Evolutionary conservation across 2,797 vertebrate species (phyloP), one percentile per base, ranked within the genome.

Genomic region (Enteromius treurensis): DNA sequence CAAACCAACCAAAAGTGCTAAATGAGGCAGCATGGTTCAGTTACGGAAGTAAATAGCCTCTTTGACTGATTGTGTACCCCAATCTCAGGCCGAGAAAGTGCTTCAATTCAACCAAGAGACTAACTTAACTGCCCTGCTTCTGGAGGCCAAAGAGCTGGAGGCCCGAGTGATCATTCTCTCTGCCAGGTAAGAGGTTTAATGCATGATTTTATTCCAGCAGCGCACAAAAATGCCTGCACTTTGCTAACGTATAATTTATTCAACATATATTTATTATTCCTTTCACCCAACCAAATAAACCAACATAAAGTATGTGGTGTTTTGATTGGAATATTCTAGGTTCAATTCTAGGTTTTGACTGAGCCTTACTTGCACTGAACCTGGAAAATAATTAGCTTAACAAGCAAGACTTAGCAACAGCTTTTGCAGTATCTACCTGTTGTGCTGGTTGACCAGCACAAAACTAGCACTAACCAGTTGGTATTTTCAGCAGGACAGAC

Each of bases 21-120:
- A 88, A 84, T 71, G 73, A 84, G 82, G 83, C 86, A 86, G 91
- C 88, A 83, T 94, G 94, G 94, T 91, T 91, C 93, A 94, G 73
- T 87, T 86, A 89, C 86, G 86, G 67, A 93, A 93, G 93, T 91
- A 91, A 88, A 88, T 84, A 91, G 74, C 91, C 91, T 91, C 89
- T 90, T 88, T 51, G 91, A 93, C 96, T 96, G 92, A 93, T 93
- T 95, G 90, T 87, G 83, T 95, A 95, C 91, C 92, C 95, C 86
- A 88, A 97, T 95, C 95, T 90, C 97, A 99, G 98, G 98, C 98
- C 84, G 98, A 99, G 95, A 99, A 99, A 95, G 96, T 99, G 92
- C 97, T 99, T 93, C 98, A 99, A 94, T 99, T 99, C 92, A 98
- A 97, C 91, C 97, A 98, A 3, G 98, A 98, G 91, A 99, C 98